phyloP scores from a whole-genome alignment of 2,888 invertebrate species.

The Cyclophora albipunctata region DNA sequence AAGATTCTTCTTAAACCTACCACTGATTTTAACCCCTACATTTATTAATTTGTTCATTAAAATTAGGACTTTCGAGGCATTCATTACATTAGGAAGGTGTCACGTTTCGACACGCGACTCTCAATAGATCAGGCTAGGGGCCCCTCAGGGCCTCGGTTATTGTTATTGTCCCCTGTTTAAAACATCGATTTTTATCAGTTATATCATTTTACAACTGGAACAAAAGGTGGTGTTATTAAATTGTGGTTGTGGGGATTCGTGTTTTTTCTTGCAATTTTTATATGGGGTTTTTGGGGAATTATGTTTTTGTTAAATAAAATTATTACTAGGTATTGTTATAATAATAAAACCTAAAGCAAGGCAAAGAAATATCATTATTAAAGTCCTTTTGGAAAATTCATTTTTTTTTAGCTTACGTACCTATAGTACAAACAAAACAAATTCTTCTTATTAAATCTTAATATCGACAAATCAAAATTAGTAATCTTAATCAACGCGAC shows the following conservation, averaged over 20 bases:
- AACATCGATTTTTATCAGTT: constrained; percentile 54
- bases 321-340: no score
- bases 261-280: constrained; percentile 1
- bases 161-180: constrained; percentile 47
- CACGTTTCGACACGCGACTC: constrained; percentile 53
- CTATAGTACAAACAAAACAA: no score
- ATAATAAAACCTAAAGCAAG: no score
- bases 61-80: no score
- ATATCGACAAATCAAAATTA: neutral
- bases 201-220: constrained; percentile 50
- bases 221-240: constrained; percentile 25
- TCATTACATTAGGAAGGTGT: constrained; percentile 30
- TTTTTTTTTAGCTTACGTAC: no score
- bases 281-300: neutral
- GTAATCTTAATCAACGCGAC: constrained; percentile 1
- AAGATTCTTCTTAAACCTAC: no score
- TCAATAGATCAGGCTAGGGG: constrained; percentile 41
- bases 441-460: no score
- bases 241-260: constrained; percentile 2
- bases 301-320: neutral
- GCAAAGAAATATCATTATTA: no score
- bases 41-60: no score
- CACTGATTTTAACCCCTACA: no score
- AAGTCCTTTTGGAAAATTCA: no score
- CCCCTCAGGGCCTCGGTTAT: constrained; percentile 39